Evolutionary conservation across 2,113 vertebrate species (phyloP).

Genomic region (Aptenodytes forsteri): DNA sequence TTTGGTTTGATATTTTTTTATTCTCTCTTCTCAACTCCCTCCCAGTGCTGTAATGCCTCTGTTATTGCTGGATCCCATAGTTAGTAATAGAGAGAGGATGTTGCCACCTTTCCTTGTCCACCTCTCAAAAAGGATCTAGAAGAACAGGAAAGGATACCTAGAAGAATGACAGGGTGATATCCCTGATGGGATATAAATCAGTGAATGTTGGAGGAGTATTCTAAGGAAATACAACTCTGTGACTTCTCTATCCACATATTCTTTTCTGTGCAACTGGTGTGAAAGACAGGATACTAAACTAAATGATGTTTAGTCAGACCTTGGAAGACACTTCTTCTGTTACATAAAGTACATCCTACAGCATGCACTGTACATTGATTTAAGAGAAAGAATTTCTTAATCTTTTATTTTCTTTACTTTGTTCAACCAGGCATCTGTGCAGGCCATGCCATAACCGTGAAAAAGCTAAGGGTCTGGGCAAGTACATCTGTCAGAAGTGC

Average conservation of each 20-base stretch:
- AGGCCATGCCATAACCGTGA: constrained; percentile 78
- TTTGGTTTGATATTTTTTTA: neutral
- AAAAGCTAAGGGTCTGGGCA: constrained; percentile 79
- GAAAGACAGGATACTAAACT: neutral
- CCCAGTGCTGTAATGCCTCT: neutral
- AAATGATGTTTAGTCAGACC: neutral
- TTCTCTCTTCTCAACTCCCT: neutral
- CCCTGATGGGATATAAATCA: neutral
- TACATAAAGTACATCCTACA: neutral
- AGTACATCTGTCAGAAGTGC: constrained; percentile 80
- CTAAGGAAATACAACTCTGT: neutral
- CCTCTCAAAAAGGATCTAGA: neutral
- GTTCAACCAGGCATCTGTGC: constrained; percentile 73
- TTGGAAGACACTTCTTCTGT: neutral
- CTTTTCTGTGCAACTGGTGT: neutral
- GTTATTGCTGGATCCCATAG: neutral
- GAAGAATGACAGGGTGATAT: neutral
- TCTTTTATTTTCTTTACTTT: neutral
- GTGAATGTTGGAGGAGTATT: neutral
- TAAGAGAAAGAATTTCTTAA: neutral
- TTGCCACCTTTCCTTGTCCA: neutral
- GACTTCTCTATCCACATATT: neutral
- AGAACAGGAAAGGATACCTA: neutral
- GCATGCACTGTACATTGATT: neutral
- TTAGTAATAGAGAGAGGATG: neutral